Percentiles rank a stretch among this genome's conserved stretches.
phyloP scores from a whole-genome alignment of 2,888 invertebrate genomes.

The Heliothis peltigera region DNA sequence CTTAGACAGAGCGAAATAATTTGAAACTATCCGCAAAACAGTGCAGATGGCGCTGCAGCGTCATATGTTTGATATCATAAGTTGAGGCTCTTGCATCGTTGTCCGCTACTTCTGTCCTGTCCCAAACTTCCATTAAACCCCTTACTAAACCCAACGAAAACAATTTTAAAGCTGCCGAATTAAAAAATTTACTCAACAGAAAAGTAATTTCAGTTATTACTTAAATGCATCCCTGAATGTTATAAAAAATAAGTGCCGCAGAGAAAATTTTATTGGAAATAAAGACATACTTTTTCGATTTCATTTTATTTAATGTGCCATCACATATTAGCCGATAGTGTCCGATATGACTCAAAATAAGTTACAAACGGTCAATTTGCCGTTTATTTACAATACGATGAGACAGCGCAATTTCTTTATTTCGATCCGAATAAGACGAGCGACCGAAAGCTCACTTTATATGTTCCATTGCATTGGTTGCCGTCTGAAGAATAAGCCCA shows the following conservation, averaged over 20 bases:
- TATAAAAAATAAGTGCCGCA: not conserved
- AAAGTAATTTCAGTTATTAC: not conserved
- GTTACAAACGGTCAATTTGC: conserved; percentile 73
- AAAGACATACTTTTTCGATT: conserved; percentile 73
- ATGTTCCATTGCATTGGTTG: conserved; percentile 69
- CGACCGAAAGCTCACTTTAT: conserved; percentile 63
- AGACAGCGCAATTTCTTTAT: conserved; percentile 78
- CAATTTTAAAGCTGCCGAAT: conserved; percentile 1
- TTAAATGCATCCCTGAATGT: not conserved
- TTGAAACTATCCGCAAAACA: conserved; percentile 63
- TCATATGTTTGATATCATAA: conserved; percentile 66
- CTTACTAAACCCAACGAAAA: not conserved
- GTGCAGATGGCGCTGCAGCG: conserved; percentile 56
- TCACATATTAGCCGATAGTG: conserved; percentile 70
- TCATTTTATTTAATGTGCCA: conserved; percentile 72
- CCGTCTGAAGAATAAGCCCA: conserved; percentile 69
- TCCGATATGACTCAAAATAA: conserved; percentile 72
- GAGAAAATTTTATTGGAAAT: conserved; percentile 35
- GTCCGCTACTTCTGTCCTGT: conserved; percentile 37
- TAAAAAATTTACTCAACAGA: conserved; percentile 1
- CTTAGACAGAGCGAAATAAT: conserved; percentile 49
- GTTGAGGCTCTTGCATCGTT: conserved; percentile 53
- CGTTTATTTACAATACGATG: conserved; percentile 80
- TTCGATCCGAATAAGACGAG: conserved; percentile 72
- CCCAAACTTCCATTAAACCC: conserved; percentile 31